Base-by-base conservation (phyloP, 1,140 invertebrate genomes). In the Phthorimaea operculella region DNA sequence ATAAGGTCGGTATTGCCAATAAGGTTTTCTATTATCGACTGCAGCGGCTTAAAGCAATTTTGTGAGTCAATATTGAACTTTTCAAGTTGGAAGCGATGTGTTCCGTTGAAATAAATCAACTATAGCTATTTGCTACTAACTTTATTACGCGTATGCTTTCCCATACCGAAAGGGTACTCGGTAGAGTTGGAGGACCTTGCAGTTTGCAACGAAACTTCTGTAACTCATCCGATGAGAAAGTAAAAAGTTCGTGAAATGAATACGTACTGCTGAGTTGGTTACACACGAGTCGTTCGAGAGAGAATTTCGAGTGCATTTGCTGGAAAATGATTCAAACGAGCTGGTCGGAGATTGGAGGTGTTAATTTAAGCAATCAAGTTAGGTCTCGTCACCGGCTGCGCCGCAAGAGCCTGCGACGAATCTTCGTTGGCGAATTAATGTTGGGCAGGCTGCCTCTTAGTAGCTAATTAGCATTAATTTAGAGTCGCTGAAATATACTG, bases 51-150 rank as follows among this genome's bases (percentile, higher is more conserved):
- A 76, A 79, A 80, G 75, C 73, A 81, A 83, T 81, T 83, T 80
- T 76, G 76, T 63, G 71, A 77, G 77, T 80, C 76, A 83, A 83
- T 81, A 81, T 83, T 81, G 76, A 74, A 81, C 63, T 77, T 79
- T 74, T 72, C 64, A 74, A 76, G 65, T 75, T 62, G 62, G 66
- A 66, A 72, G 64, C 70, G 72, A 76, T 76, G 74, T 74, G 71
- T 79, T 70, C 71, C 68, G 65, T 68, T 64, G 61, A 70, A 77
- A 75, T 76, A 74, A 73, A 75, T 79, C 68, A 67, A 71, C 61
- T 65, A 47, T 16, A 47, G 44, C 44, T 47, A 47, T 47, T 16
- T 14, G 15, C 10, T 10, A 39, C 36, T 39, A 39, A 39, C 36
- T 39, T 39, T 39, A 9, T 39, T 39, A 39, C 36, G 10, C 36